These are phyloP conservation scores for Neocrepidodera transversa DNA, from an alignment of 2,888 invertebrate genomes.

Conservation along the genomic window DNA sequence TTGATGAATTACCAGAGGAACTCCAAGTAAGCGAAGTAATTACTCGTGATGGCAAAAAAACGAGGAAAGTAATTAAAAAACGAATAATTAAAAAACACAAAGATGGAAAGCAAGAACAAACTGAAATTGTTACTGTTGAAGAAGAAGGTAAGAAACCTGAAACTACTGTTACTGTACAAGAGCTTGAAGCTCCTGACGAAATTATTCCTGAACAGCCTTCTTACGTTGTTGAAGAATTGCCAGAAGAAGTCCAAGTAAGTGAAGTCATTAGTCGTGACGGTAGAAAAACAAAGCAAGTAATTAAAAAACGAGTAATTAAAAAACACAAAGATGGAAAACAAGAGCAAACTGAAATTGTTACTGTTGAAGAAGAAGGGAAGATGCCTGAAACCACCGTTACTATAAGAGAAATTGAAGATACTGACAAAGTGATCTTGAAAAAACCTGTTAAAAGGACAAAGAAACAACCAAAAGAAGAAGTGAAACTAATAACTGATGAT, in stretches of 20 bases:
- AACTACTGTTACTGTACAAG: constrained; percentile 44
- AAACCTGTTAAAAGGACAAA: constrained; percentile 51
- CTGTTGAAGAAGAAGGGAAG: constrained; percentile 50
- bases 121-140: constrained; percentile 58
- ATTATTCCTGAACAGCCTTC: constrained; percentile 31
- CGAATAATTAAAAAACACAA: constrained; percentile 55
- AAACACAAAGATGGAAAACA: constrained; percentile 54
- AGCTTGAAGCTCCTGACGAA: constrained; percentile 46
- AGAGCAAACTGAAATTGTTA: constrained; percentile 50
- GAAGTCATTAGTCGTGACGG: constrained; percentile 45
- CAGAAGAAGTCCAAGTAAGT: constrained; percentile 49
- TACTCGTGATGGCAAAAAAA: constrained; percentile 56
- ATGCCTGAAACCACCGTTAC: constrained; percentile 49
- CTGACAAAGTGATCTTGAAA: constrained; percentile 54
- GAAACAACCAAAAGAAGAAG: constrained; percentile 35
- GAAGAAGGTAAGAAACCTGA: constrained; percentile 55
- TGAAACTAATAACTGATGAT: constrained; percentile 44
- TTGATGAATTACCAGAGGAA: constrained; percentile 48
- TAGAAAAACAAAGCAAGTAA: constrained; percentile 48
- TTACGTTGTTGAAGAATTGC: constrained; percentile 44
- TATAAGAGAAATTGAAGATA: constrained; percentile 44
- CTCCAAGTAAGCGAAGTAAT: constrained; percentile 47
- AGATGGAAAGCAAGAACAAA: constrained; percentile 59
- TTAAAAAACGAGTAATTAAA: constrained; percentile 59
- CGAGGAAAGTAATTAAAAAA: constrained; percentile 55